These are phyloP conservation scores for Hymenochirus boettgeri DNA, from an alignment of 2,113 vertebrate species.

Conservation along the genomic window DNA sequence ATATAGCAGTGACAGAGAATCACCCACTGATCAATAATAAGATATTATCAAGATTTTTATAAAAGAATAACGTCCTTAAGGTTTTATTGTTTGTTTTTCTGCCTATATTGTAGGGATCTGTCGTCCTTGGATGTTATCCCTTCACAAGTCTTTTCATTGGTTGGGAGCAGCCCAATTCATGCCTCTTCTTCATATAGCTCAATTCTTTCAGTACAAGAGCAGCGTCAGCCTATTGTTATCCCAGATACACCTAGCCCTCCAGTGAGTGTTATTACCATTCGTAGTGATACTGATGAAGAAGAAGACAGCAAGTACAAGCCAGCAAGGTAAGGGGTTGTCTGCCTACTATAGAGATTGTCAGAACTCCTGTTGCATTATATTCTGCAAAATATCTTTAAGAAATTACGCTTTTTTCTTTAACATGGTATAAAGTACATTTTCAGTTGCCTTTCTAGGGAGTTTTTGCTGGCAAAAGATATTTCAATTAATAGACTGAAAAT, in stretches of 20 bases:
- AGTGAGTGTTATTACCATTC: conserved; percentile 96
- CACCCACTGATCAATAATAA: no score
- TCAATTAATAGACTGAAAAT: no score
- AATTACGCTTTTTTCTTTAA: no score
- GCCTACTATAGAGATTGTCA: no score
- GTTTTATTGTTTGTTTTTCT: neutral
- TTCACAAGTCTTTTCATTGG: conserved; percentile 69
- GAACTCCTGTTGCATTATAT: no score
- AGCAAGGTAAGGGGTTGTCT: conserved; percentile 65
- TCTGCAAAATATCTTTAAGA: no score
- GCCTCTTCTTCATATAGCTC: conserved; percentile 69
- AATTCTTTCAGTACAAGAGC: conserved; percentile 68
- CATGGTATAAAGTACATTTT: no score
- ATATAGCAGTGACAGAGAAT: no score
- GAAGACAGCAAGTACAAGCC: conserved; percentile 87
- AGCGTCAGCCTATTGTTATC: conserved; percentile 90
- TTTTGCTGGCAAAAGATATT: no score
- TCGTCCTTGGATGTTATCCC: conserved; percentile 67
- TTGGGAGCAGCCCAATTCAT: conserved; percentile 73
- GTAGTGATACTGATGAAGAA: conserved; percentile 94
- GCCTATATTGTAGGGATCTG: conserved; percentile 57
- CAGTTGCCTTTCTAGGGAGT: no score
- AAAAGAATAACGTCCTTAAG: no score
- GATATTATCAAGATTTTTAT: no score
- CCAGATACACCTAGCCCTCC: conserved; percentile 94